Conservation (phyloP, 2,797 vertebrate species). For the Catostomus latipinnis region DNA sequence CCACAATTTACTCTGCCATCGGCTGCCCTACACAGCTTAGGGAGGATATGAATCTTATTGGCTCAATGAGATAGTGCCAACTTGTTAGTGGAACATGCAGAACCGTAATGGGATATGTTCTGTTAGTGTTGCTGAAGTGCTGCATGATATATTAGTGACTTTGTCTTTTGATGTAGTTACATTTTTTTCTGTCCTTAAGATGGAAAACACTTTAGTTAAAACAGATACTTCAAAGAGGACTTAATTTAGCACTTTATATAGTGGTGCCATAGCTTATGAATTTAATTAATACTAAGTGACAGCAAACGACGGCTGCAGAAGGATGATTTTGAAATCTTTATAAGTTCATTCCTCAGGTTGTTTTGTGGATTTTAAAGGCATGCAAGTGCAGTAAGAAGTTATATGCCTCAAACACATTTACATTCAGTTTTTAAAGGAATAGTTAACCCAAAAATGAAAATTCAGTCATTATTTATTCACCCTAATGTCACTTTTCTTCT, state of each 20-base stretch:
- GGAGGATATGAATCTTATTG: slow-evolving; percentile 24
- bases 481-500: too few relatives aligned
- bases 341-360: slow-evolving; percentile 20
- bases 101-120: slow-evolving; percentile 31
- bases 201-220: slow-evolving; percentile 21
- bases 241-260: neutral
- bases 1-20: slow-evolving; percentile 42
- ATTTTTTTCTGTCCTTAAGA: slow-evolving; percentile 15
- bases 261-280: slow-evolving; percentile 5
- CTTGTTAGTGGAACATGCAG: slow-evolving; percentile 23
- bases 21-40: slow-evolving; percentile 33
- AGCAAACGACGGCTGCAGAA: slow-evolving; percentile 18
- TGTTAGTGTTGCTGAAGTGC: neutral
- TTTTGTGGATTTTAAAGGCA: slow-evolving; percentile 7
- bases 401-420: neutral
- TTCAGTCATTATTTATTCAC: too few relatives aligned
- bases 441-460: too few relatives aligned
- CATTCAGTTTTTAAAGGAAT: neutral
- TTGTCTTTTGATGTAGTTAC: slow-evolving; percentile 28
- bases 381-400: neutral
- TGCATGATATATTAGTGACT: neutral
- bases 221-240: slow-evolving; percentile 25
- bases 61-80: slow-evolving; percentile 32
- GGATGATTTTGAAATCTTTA: slow-evolving; percentile 19
- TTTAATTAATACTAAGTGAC: slow-evolving; percentile 8